Base-by-base conservation (phyloP, 2,797 vertebrate genomes). In the Perodicticus potto region DNA sequence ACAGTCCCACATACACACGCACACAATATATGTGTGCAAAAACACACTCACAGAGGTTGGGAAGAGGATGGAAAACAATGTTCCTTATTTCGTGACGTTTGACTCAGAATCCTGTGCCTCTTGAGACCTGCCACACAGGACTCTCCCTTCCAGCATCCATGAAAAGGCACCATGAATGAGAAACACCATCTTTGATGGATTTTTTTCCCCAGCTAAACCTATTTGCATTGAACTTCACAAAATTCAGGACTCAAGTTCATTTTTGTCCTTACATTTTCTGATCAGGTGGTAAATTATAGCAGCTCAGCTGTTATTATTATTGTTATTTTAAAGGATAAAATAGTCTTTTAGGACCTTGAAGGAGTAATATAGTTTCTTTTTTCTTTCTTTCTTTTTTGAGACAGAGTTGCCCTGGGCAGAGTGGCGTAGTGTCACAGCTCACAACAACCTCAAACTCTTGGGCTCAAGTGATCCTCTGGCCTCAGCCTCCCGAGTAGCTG, bases 61-160 rank as follows among this genome's bases (percentile, higher is more conserved):
- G 25, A 92, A 14, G 32, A 43, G 17, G 4, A 6, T 53, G 3
- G 7, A 3, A 25, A 34, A n/a, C 27, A 85, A 40, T 74, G 69
- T 95, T 34, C n/a, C 37, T 59, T 37, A 80, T 78, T 97, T 88
- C 72, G 25, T 84, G 86, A 96, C 93, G 49, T 86, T 61, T 63
- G 81, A 29, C 85, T 83, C 96, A 73, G 94, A 95, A 89, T 34
- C 34, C 86, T 65, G 29, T 40, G 91, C 40, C 81, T 96, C 86
- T 91, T 2, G 77, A 94, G 14, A 49, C 76, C 87, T 27, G 14
- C 67, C 78, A n/a, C 59, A 1, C 20, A 43, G 45, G 20, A 67
- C 72, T 78, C 5, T 49, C 95, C 67, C 20, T 76, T 40, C 63
- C 19, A 32, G 1, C 55, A 23, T 55, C 82, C 37, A 5, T 3